phyloP scores from a whole-genome alignment of 2,113 vertebrate genomes.

The Micronisus gabar region DNA sequence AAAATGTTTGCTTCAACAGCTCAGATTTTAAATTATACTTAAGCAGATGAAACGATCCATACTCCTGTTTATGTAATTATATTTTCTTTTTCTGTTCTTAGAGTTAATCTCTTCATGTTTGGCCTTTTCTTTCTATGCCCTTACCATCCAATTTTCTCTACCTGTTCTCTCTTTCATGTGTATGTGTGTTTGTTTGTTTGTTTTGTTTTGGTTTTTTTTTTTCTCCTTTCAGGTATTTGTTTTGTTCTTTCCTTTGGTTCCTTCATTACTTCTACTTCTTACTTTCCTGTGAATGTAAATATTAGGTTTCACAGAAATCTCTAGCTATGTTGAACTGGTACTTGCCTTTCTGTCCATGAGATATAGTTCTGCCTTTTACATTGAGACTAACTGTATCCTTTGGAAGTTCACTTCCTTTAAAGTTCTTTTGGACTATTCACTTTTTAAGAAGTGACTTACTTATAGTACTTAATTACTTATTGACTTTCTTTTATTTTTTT shows the following conservation, averaged over 20 bases:
- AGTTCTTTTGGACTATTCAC: background rate
- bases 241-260: background rate
- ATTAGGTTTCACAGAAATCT: background rate
- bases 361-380: background rate
- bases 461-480: background rate
- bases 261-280: background rate
- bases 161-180: background rate
- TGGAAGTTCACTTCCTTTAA: background rate
- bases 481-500: background rate
- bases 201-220: background rate
- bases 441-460: background rate
- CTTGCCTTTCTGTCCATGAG: background rate
- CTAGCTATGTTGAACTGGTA: background rate
- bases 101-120: rapidly evolving
- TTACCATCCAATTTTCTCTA: background rate
- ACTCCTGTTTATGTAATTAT: rapidly evolving
- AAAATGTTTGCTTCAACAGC: background rate
- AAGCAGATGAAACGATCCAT: background rate
- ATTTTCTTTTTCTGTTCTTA: background rate
- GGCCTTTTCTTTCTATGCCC: background rate
- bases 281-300: background rate
- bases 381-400: background rate
- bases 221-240: background rate
- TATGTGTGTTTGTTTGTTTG: background rate
- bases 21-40: background rate